Evolutionary conservation across 2,797 vertebrate genomes (phyloP), one percentile per base, ranked within the genome.

Genomic region (Neosilurus hyrtlii): DNA sequence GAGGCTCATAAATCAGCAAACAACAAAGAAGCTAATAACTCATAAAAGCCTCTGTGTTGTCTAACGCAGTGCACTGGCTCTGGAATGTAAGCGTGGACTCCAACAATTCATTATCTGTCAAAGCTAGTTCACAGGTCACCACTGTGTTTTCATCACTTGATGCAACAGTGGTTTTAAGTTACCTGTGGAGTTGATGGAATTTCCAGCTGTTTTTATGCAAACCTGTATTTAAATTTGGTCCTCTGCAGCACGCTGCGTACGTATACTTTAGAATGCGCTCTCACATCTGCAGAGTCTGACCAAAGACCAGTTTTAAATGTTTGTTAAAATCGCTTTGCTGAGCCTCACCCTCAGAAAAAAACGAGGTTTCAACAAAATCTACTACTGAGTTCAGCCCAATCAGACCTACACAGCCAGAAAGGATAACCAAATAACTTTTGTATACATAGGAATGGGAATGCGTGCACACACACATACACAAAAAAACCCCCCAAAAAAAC

Each of bases 1-100:
- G 49, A 67, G 78, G 78, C 63, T 80, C 49, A n/a, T 80, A 56
- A 80, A 80, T 80, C 78, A 80, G 26, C 51, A 68, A 30, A 16
- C 56, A 80, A 68, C 51, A 56, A 80, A 80, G 24, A 54, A 68
- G 51, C 26, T 68, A 37, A 80, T 80, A 80, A 68, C 51, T 56
- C 62, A 22, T 79, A 56, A 79, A 66, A 56, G 18, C 51, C 63
- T 67, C 52, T 2, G 63, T 2, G 20, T 35, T 65, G 35, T 67
- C 78, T 80, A 66, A 80, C n/a, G 65, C 18, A 67, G 43, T 14
- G 16, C 62, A 51, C n/a, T 1, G 16, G 24, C 76, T 79, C 49
- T 26, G 14, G 43, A 30, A 52, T 14, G 15, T 12, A 79, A 67
- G 62, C 30, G 63, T 35, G 62, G 61, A 79, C 35, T 18, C 22